These are phyloP conservation scores for Hydropsyche tenuis DNA, from an alignment of 1,140 invertebrate species.

Conservation along the genomic window DNA sequence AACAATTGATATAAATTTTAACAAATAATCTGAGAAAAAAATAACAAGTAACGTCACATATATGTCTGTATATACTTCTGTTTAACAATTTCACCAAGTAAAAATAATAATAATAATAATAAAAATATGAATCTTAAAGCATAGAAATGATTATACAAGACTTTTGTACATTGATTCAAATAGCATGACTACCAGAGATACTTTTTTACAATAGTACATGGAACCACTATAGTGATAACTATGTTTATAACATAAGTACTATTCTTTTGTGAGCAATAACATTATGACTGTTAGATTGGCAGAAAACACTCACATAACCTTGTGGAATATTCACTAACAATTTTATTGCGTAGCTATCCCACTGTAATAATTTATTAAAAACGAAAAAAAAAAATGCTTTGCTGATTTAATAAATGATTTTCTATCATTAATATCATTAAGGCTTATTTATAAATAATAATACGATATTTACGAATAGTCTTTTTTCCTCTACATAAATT, in stretches of 20 bases:
- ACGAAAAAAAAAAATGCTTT: constrained; percentile 32
- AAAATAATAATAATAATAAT: constrained; percentile 51
- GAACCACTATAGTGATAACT: constrained; percentile 46
- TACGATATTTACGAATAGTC: constrained; percentile 42
- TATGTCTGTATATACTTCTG: constrained; percentile 45
- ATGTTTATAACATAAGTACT: constrained; percentile 51
- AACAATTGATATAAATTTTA: constrained; percentile 51
- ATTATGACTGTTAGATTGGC: constrained; percentile 37
- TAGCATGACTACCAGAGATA: constrained; percentile 48
- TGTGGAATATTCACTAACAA: constrained; percentile 45
- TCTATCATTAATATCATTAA: constrained; percentile 41
- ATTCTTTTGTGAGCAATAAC: constrained; percentile 45
- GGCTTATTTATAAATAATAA: constrained; percentile 45
- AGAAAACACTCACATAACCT: constrained; percentile 33
- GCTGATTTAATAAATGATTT: constrained; percentile 28
- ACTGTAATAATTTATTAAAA: constrained; percentile 26
- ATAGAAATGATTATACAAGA: constrained; percentile 49
- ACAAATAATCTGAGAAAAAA: constrained; percentile 51
- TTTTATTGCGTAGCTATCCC: constrained; percentile 45
- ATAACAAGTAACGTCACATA: constrained; percentile 50
- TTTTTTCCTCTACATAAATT: constrained; percentile 44
- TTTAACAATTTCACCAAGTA: constrained; percentile 50
- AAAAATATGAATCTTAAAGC: constrained; percentile 49
- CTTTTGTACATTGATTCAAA: constrained; percentile 50
- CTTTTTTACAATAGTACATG: constrained; percentile 49